A percentile compares a stretch with the other conserved stretches of the same genome.
These are phyloP conservation scores for Murina feae DNA, from an alignment of 2,113 vertebrate genomes.

Conservation along the genomic window DNA sequence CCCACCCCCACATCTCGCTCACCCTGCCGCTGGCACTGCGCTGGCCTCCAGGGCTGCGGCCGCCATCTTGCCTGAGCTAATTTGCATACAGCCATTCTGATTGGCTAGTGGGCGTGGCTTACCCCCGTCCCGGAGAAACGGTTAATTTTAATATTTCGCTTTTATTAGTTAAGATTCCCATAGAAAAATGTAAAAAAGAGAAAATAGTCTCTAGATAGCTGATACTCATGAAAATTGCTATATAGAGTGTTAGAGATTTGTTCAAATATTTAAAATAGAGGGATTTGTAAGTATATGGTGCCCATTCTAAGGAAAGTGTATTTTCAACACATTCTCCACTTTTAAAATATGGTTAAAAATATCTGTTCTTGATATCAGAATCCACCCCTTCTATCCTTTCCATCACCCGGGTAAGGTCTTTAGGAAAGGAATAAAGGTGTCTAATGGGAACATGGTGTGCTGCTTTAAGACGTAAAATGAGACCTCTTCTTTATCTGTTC, in stretches of 20 bases:
- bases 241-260: not conserved
- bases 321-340: constrained; percentile 10
- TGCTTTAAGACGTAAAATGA: not conserved
- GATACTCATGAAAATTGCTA: not conserved
- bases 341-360: not conserved
- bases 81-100: too few relatives aligned
- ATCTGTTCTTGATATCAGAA: not conserved
- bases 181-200: not conserved
- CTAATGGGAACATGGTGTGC: not conserved
- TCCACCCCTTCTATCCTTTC: not conserved
- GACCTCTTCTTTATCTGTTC: not conserved
- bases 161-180: too few relatives aligned
- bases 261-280: not conserved
- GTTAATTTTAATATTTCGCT: too few relatives aligned
- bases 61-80: too few relatives aligned
- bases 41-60: too few relatives aligned
- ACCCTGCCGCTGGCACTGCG: too few relatives aligned
- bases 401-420: not conserved
- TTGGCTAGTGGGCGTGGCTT: too few relatives aligned
- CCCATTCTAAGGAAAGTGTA: not conserved
- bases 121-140: too few relatives aligned
- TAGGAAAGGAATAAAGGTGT: not conserved
- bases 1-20: too few relatives aligned
- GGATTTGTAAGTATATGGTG: not conserved
- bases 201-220: not conserved